Evolutionary conservation across 2,797 vertebrate genomes (phyloP), one percentile per base, ranked within the genome.

Genomic region (Myotis myotis): DNA sequence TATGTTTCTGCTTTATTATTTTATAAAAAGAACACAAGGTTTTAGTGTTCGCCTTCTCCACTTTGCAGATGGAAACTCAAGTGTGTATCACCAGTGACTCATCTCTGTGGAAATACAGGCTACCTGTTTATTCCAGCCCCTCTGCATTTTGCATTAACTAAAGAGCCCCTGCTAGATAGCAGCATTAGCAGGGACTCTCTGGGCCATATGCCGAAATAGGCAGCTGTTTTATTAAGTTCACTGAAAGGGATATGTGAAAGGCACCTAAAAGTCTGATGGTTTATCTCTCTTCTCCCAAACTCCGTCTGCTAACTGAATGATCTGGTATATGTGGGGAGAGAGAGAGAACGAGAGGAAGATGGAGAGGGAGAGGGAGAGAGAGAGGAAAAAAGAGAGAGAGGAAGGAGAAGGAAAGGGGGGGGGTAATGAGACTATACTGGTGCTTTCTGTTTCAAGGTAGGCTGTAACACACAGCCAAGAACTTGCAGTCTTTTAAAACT

Each of bases 211-310:
- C 53, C 0, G 3, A 68, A 41, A 86, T 57, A 81, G 60, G 55
- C 47, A 68, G 87, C 30, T n/a, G 33, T 51, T 94, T 95, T 70
- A 64, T 44, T 74, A 76, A 92, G 53, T 79, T 71, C 38, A 57
- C 38, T 71, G 89, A 36, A 71, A 94, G 47, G 36, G 49, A 88
- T 70, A 72, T 49, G 28, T 22, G 72, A 93, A 91, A 25, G 33
- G n/a, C 28, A 57, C 8, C 44, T 33, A 5, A 57, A 95, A 70
- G 25, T 33, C 60, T 36, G 28, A 38, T 23, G 71, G 41, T 36
- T 93, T 82, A 19, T 36, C n/a, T 87, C 19, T 80, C 33, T 66
- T 72, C 20, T 76, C 16, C 71, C 19, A 49, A 60, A 82, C 15
- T n/a, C 28, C 30, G 30, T 88, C n/a, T 30, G 22, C 20, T 68